Conservation (phyloP, 2,888 invertebrate genomes). For the Lasius fuliginosus region DNA sequence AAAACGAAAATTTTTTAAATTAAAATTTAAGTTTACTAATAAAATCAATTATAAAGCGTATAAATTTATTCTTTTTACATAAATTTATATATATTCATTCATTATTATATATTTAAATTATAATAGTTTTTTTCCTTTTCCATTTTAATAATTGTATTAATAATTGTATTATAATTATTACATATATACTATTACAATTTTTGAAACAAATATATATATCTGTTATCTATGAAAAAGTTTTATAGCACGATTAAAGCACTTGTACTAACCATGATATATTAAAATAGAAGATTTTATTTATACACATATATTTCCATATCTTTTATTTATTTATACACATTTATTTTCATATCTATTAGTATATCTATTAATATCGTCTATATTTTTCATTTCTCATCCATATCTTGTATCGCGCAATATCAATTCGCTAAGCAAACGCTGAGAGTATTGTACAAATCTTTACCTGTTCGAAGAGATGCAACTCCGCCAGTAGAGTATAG, state of each 20-base stretch:
- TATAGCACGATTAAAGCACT: conserved; percentile 1
- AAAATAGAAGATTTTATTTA: neutral
- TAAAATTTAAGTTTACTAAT: neutral
- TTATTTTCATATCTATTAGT: neutral
- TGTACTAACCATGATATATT: neutral
- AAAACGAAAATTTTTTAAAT: neutral
- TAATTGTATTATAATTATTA: neutral
- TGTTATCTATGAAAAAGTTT: neutral
- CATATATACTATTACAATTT: neutral
- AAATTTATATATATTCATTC: too few relatives aligned
- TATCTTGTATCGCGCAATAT: neutral
- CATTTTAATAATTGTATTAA: neutral
- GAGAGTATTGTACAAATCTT: conserved; percentile 64
- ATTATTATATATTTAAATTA: neutral
- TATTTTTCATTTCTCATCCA: neutral
- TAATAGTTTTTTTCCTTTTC: neutral
- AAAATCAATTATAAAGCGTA: neutral
- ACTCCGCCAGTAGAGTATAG: conserved; percentile 89
- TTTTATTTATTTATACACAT: neutral
- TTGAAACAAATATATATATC: conserved; percentile 5
- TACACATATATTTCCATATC: neutral
- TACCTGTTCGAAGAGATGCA: conserved; percentile 90
- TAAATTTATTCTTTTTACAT: neutral
- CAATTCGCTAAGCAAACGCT: neutral
- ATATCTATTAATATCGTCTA: neutral